Evolutionary conservation across 2,888 invertebrate species (phyloP).

Genomic region (Cyaniris semiargus): DNA sequence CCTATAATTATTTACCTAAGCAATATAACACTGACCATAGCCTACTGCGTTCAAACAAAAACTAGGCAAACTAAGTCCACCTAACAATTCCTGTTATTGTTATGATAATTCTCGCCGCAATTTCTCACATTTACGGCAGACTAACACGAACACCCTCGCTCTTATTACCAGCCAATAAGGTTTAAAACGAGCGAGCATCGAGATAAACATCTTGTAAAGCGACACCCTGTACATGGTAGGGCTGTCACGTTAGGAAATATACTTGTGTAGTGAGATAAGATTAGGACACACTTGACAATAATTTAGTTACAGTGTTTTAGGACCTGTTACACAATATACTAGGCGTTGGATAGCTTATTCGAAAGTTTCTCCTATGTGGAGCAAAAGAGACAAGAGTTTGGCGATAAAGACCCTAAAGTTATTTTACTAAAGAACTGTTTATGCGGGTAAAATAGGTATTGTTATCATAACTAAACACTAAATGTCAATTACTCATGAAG

Average conservation of each 20-base stretch:
- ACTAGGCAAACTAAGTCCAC: slow-evolving; percentile 9
- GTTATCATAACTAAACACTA: too few relatives aligned
- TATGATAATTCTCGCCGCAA: slow-evolving; percentile 16
- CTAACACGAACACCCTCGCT: neutral
- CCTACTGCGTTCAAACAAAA: neutral
- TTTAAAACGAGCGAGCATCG: neutral
- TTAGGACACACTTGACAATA: neutral
- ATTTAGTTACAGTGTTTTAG: neutral
- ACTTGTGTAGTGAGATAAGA: neutral
- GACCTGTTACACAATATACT: neutral
- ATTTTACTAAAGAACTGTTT: too few relatives aligned
- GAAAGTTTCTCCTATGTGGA: neutral
- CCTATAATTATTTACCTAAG: neutral
- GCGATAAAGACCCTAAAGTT: too few relatives aligned
- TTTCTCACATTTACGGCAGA: slow-evolving; percentile 14
- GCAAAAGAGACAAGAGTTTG: neutral
- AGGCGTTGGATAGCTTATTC: neutral
- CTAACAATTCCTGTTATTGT: slow-evolving; percentile 10
- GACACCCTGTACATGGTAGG: slow-evolving; percentile 11
- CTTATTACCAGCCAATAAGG: neutral
- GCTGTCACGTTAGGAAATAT: slow-evolving; percentile 14
- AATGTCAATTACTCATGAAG: too few relatives aligned
- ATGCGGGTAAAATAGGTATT: too few relatives aligned
- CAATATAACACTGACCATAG: neutral
- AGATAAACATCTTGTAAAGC: slow-evolving; percentile 31